phyloP scores from a whole-genome alignment of 2,113 vertebrate species.

The Abramis brama region DNA sequence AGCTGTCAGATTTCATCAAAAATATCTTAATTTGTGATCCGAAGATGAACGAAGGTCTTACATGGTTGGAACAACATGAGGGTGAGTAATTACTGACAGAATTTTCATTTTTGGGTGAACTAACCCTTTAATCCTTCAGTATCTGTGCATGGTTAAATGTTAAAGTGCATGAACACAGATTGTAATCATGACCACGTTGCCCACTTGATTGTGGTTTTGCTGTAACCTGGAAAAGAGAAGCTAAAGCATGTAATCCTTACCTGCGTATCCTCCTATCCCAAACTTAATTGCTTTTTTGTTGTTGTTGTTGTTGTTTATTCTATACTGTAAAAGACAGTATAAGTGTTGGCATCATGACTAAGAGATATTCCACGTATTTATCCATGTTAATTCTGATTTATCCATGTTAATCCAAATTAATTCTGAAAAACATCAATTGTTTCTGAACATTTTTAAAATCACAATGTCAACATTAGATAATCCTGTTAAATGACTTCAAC shows the following conservation, averaged over 20 bases:
- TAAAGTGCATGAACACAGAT: background rate
- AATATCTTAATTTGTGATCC: no score
- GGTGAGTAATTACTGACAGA: no score
- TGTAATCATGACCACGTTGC: slow-evolving; percentile 10
- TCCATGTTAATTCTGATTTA: background rate
- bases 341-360: background rate
- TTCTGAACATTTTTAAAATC: background rate
- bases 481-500: background rate
- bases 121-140: slow-evolving; percentile 29
- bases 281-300: background rate
- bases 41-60: no score
- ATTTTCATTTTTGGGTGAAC: no score
- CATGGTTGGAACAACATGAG: no score
- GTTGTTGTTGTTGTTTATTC: background rate
- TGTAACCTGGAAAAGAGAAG: slow-evolving; percentile 13
- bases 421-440: background rate
- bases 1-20: no score
- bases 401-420: background rate
- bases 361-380: background rate
- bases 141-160: background rate
- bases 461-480: slow-evolving; percentile 15
- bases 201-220: slow-evolving; percentile 10
- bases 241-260: slow-evolving; percentile 41
- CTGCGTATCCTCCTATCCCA: slow-evolving; percentile 33
- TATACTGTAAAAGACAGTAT: background rate